Base-by-base conservation (phyloP, 2,113 vertebrate species). In the Geothlypis trichas region DNA sequence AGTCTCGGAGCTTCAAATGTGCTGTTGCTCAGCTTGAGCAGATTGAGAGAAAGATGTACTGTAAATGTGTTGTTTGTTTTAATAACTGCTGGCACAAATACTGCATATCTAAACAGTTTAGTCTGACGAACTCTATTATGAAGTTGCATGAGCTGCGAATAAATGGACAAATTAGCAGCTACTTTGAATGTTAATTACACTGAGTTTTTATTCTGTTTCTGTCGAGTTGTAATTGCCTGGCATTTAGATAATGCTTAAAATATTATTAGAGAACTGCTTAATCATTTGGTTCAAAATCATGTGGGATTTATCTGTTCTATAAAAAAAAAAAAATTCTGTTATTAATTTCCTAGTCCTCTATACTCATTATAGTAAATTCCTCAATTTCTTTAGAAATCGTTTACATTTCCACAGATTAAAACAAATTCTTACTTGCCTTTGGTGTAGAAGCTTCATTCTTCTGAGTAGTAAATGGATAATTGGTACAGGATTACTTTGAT, bases 1-100 rank as follows among this genome's bases (percentile, higher is more conserved):
- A 98, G 97, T 97, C 98, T 98, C 88, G 82, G 97, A 97, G 98
- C 97, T 98, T 98, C 98, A 98, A 98, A 98, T 97, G 97, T 97
- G 95, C 98, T 97, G 97, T 97, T 96, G 97, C 97, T 98, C 82
- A 90, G 98, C 97, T 98, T 98, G 98, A 97, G 98, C 97, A 98
- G 98, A 97, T 96, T 96, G 97, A 97, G 97, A 97, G 97, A 80
- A 95, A 94, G 96, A 96, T 92, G 91, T 94, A 58, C 91, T 96
- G 93, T 90, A 97, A 96, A 97, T 86, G 74, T 86, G 84, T 68
- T 96, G 90, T 91, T 97, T 96, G 90, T 96, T 96, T 95, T 92
- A 90, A 95, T 96, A 97, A 97, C 47, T 89, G 89, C 77, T 63
- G 74, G 82, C 39, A 58, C 6, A 14, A 57, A 54, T 51, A 76